Conservation (phyloP, 2,113 vertebrate genomes). For the Sclerurus mexicanus region DNA sequence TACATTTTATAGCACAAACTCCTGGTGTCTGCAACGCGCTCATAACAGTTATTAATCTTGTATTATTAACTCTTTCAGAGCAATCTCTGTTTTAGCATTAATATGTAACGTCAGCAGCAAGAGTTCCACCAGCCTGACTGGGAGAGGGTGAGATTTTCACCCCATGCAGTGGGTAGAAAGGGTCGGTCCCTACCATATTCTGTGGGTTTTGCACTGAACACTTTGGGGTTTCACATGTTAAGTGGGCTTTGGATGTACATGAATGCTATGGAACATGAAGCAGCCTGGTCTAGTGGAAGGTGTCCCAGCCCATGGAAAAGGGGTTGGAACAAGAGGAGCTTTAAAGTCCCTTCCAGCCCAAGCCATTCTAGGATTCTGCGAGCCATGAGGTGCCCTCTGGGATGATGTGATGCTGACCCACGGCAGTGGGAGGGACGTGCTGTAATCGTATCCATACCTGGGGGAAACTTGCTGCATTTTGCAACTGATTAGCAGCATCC, state of each 20-base stretch:
- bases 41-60: not conserved
- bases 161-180: not conserved
- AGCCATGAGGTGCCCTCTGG: not conserved
- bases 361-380: not conserved
- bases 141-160: not conserved
- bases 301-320: not conserved
- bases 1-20: conserved; percentile 13
- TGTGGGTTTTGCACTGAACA: not conserved
- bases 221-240: not conserved
- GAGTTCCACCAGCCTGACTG: not conserved
- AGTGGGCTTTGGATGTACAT: rapidly evolving
- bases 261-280: not conserved
- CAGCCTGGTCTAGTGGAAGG: not conserved
- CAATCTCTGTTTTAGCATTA: not conserved
- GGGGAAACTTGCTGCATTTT: not conserved
- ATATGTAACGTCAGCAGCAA: not conserved
- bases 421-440: rapidly evolving
- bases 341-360: not conserved
- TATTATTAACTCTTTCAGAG: not conserved
- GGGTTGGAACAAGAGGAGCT: not conserved
- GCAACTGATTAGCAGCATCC: not conserved
- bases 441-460: not conserved
- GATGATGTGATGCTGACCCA: not conserved
- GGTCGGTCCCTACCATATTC: not conserved
- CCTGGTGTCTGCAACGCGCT: not conserved